Base-by-base conservation (phyloP, 2,113 vertebrate genomes). In the Columbina picui region DNA sequence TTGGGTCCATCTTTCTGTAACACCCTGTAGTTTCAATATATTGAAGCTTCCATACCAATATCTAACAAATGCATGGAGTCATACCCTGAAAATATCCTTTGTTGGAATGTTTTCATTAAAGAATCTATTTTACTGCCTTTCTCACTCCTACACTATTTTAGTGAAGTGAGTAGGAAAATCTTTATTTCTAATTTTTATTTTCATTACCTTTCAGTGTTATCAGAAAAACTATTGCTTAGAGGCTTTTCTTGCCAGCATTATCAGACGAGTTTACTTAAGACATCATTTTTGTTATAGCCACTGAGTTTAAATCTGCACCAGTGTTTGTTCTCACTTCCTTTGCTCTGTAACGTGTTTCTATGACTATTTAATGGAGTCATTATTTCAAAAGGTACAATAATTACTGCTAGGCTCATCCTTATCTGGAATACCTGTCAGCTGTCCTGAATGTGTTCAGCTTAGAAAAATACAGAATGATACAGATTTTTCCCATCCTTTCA, bases 111-210 rank as follows among this genome's bases (percentile, higher is more conserved):
- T 90, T 79, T 64, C 74, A 87, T 43, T 61, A 39, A 81, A 34
- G 39, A 73, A 30, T 30, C 36, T 70, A 12, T 60, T 83, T 45
- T 21, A 47, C 43, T 84, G n/a, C n/a, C n/a, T 89, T 81, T 84
- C 50, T 52, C 7, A 25, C 10, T 56, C 34, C 74, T 60, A 14
- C 30, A 56, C 73, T 76, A 43, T 78, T 90, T 84, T 43, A 79
- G 34, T 22, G 30, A 30, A 68, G 2, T 29, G 30, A 85, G 39
- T 12, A 83, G 49, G 22, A 87, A 89, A 81, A 59, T 68, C 89
- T 71, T 91, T 52, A 59, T 95, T 90, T 93, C 70, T 73, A 36
- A 71, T 87, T 91, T 90, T 85, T 60, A 57, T 79, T 87, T 90
- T 91, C 61, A 60, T 87, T 90, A 39, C 29, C 36, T 23, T 73